These are phyloP conservation scores for Drosophila nikananu DNA, from an alignment of 1,140 invertebrate genomes.

Conservation along the genomic window DNA sequence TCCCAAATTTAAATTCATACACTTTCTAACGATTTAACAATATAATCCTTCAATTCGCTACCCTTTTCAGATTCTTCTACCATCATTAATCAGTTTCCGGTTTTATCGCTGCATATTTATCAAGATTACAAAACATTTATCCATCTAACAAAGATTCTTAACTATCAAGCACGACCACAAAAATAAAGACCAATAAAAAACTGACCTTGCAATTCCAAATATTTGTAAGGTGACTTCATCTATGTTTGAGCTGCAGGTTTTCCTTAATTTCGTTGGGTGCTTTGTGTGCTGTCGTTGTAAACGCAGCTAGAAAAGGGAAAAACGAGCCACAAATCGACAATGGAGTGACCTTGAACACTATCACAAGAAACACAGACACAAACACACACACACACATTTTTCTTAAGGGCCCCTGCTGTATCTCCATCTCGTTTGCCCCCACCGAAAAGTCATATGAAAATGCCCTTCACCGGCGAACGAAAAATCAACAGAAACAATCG, in stretches of 20 bases:
- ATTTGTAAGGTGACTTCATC: slow-evolving; percentile 51
- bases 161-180: background rate
- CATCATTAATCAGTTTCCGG: background rate
- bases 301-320: slow-evolving; percentile 41
- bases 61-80: background rate
- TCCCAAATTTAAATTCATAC: background rate
- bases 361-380: slow-evolving; percentile 4
- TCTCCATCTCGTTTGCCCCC: slow-evolving; percentile 18
- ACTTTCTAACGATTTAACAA: background rate
- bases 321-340: slow-evolving; percentile 34
- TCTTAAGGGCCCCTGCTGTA: slow-evolving; percentile 32
- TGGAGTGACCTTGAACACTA: slow-evolving; percentile 47
- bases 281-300: slow-evolving; percentile 15
- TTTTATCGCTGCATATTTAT: background rate
- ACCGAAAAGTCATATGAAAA: slow-evolving; percentile 16
- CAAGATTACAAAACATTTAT: background rate
- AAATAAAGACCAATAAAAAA: slow-evolving; percentile 6
- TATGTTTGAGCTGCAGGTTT: slow-evolving; percentile 51
- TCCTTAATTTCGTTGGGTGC: slow-evolving; percentile 24
- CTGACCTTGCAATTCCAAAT: slow-evolving; percentile 48
- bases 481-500: slow-evolving; percentile 54
- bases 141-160: slow-evolving; percentile 7
- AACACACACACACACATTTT: slow-evolving; percentile 2
- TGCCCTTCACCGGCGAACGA: slow-evolving; percentile 47
- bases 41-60: background rate